These are phyloP conservation scores for Myxocyprinus asiaticus DNA, from an alignment of 2,113 vertebrate species.

Conservation along the genomic window DNA sequence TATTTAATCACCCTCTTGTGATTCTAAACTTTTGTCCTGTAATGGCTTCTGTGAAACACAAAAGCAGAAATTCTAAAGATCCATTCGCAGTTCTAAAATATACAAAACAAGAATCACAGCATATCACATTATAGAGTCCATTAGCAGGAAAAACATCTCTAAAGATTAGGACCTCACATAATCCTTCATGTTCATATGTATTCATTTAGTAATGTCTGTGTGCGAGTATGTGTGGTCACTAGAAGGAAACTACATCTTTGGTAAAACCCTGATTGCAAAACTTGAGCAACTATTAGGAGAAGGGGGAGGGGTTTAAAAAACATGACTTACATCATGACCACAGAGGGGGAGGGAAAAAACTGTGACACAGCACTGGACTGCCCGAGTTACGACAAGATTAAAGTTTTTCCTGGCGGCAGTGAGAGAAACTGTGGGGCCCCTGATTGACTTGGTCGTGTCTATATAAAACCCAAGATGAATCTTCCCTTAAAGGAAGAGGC, in stretches of 20 bases:
- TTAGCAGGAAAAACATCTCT: no score
- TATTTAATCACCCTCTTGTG: no score
- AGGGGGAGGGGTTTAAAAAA: background rate
- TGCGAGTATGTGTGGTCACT: no score
- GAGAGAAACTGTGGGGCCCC: background rate
- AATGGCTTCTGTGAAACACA: no score
- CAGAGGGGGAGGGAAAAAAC: background rate
- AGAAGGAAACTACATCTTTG: background rate
- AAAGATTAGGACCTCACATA: no score
- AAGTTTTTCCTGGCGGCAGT: slow-evolving; percentile 6
- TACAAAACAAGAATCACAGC: no score
- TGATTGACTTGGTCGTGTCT: slow-evolving; percentile 22
- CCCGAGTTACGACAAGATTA: background rate
- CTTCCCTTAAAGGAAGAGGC: slow-evolving; percentile 19
- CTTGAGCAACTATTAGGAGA: background rate
- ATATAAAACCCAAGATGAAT: slow-evolving; percentile 41
- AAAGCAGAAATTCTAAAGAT: no score
- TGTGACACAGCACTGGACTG: slow-evolving; percentile 10
- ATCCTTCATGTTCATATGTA: background rate
- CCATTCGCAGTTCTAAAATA: no score
- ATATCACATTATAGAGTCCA: no score
- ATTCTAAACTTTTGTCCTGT: no score
- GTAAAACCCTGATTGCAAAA: background rate
- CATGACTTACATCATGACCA: slow-evolving; percentile 1
- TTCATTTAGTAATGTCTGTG: background rate